phyloP scores from a whole-genome alignment of 2,888 invertebrate species.

The Andrena dorsata region DNA sequence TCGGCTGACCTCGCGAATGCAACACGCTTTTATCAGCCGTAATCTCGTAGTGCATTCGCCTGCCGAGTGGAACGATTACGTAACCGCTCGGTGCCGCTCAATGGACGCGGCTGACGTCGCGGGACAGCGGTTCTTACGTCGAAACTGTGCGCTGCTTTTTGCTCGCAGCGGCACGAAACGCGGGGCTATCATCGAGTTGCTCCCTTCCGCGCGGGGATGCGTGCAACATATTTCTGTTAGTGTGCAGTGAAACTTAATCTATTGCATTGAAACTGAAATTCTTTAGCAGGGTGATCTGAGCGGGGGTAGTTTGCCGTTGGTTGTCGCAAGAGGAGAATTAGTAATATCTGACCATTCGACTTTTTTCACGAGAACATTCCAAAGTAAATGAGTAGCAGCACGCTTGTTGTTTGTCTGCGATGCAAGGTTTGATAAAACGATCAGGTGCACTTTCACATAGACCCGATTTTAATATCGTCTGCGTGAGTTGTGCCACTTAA shows the following conservation, averaged over 20 bases:
- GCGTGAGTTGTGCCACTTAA: not conserved
- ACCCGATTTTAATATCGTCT: not conserved
- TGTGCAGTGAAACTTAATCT: not conserved
- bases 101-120: conserved; percentile 55
- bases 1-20: conserved; percentile 75
- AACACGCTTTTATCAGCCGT: conserved; percentile 77
- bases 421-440: not conserved
- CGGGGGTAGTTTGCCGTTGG: not conserved
- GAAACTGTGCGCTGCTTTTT: conserved; percentile 22
- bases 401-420: not conserved
- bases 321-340: not conserved
- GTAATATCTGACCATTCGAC: not conserved
- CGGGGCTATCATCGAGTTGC: not conserved
- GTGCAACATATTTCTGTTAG: not conserved
- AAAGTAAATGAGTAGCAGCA: not conserved
- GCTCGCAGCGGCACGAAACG: not conserved
- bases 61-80: conserved; percentile 68
- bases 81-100: conserved; percentile 60
- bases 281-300: not conserved
- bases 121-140: conserved; percentile 59
- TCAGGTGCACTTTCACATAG: not conserved
- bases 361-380: no score
- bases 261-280: not conserved
- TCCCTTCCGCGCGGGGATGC: not conserved
- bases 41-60: conserved; percentile 77